Evolutionary conservation across 1,140 invertebrate genomes (phyloP), one percentile per base, ranked within the genome.

Genomic region (Drosophila busckii): DNA sequence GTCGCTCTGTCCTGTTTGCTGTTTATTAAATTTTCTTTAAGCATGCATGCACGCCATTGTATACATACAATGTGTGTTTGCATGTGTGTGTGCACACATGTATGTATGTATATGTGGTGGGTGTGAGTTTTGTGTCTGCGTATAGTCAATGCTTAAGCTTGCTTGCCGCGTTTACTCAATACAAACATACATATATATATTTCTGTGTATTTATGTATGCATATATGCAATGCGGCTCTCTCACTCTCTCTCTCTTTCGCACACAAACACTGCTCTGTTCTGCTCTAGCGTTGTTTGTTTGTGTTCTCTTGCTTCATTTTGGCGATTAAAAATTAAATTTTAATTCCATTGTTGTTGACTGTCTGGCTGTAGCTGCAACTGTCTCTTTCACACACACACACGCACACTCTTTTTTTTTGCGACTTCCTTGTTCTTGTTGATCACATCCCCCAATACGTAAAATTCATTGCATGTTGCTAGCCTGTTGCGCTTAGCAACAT

Each of bases 301-400:
- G 42, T 52, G 35, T 46, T 61, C 34, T 45, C 55, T 58, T 55
- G 42, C 32, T 71, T 71, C 54, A 63, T 63, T 76, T 78, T 71
- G 73, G 73, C 68, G 73, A 78, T 78, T 78, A 78, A 78, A n/a
- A 78, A 78, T 78, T 78, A 64, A 78, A 80, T 59, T 80, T 78
- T 83, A 76, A 80, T 80, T 78, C 62, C 44, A 34, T 42, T 55
- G 32, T 48, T 49, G 42, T 45, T 58, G 45, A 59, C 46, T 60
- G 63, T 54, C 32, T 66, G 60, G 7, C 16, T 20, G 34, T 37
- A 63, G 15, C 3, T 40, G 15, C 20, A 29, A 45, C 38, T 50
- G 31, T 48, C 53, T 70, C 37, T 55, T 41, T 58, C 48, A 73
- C 55, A n/a, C n/a, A n/a, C n/a, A n/a, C n/a, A n/a, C n/a, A n/a